Conservation (phyloP, 1,140 invertebrate genomes). For the Ylistrum balloti region DNA sequence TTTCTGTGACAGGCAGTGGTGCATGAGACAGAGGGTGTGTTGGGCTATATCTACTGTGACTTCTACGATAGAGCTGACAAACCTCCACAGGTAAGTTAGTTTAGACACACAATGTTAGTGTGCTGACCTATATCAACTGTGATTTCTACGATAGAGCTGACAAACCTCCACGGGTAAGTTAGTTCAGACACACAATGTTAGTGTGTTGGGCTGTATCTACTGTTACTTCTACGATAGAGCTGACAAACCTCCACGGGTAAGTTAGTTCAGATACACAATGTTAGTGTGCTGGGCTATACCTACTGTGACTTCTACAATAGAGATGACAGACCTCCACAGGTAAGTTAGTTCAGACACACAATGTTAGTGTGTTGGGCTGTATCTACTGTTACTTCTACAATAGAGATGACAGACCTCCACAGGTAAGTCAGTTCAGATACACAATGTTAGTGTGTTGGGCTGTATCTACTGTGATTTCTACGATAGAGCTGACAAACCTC, state of each 20-base stretch:
- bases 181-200: no score
- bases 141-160: conserved; percentile 95
- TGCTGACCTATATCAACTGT: conserved; percentile 97
- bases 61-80: conserved; percentile 95
- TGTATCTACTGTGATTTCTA: no score
- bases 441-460: no score
- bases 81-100: conserved; percentile 89
- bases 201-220: conserved; percentile 96
- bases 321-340: conserved; percentile 93
- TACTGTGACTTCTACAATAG: conserved; percentile 99
- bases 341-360: no score
- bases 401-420: no score
- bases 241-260: conserved; percentile 93
- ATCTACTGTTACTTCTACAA: no score
- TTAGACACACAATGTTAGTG: no score
- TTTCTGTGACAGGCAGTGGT: conserved; percentile 84
- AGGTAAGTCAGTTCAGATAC: no score
- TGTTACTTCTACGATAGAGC: conserved; percentile 97
- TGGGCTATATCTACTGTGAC: conserved; percentile 99
- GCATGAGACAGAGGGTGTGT: conserved; percentile 89
- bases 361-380: no score
- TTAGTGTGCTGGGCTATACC: conserved; percentile 94
- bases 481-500: no score
- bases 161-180: conserved; percentile 91
- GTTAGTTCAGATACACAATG: no score